Evolutionary conservation across 2,797 vertebrate genomes (phyloP), one percentile per base, ranked within the genome.

Genomic region (Gephyroberyx darwinii): DNA sequence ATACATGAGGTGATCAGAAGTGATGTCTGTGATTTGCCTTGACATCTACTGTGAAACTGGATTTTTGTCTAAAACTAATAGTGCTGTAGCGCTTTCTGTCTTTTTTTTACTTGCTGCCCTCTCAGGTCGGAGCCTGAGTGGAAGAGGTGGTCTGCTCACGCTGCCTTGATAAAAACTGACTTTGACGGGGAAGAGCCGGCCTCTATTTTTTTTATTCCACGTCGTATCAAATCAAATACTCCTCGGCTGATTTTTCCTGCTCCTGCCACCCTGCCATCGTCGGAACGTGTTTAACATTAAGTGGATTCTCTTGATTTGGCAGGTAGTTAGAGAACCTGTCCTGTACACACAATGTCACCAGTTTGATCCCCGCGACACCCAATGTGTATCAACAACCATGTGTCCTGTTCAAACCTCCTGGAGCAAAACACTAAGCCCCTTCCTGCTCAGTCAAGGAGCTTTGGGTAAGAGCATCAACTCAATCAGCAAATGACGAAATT

Each of bases 141-240:
- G 45, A 17, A 5, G 45, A n/a, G 17, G 16, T 10, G 50, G 22
- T 8, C 53, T 6, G 30, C 53, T 31, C 53, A 55, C 30, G 12
- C 12, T 55, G 33, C 30, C 53, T 35, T 35, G 54, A 52, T 52
- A 52, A 52, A 52, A 52, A 52, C 20, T 9, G 50, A 52, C 50
- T 52, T 41, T 41, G 50, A 52, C 50, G 3, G 8, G 17, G 20
- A 52, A 7, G 50, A 26, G 20, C 50, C 6, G 22, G 20, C 50
- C n/a, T 20, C 19, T 52, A 52, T 56, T 56, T 31, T 56, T 17
- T 35, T 35, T 41, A 30, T 8, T n/a, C 17, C 33, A 19, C 19
- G 33, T 37, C 55, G 14, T 19, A 57, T 57, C 55, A 33, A 37
- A 57, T 57, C 55, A 57, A 37, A 57, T 17, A 37, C 17, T 17